Evolutionary conservation across 2,113 vertebrate species (phyloP).

Genomic region (Naja naja): DNA sequence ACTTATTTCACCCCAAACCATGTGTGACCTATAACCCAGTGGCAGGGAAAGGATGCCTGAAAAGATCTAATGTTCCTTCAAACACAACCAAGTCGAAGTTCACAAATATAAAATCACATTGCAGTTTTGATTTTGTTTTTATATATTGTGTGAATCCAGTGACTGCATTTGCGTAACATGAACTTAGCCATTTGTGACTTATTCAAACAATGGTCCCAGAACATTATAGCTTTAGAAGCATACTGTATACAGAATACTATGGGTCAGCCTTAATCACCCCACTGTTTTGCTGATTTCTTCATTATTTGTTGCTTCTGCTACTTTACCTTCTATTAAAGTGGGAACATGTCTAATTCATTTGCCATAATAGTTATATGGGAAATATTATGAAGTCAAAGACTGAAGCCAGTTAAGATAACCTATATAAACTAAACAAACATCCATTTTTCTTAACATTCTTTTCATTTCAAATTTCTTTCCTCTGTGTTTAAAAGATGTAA

Average conservation of each 20-base stretch:
- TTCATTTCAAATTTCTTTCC: background rate
- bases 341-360: background rate
- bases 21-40: background rate
- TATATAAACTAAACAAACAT: background rate
- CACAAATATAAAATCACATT: background rate
- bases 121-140: background rate
- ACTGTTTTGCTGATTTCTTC: background rate
- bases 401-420: background rate
- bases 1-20: background rate
- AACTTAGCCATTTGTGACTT: background rate
- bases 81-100: background rate
- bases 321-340: background rate
- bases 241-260: background rate
- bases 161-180: background rate
- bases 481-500: background rate
- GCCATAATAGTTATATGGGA: background rate
- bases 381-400: background rate
- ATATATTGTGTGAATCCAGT: background rate
- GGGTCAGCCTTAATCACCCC: background rate
- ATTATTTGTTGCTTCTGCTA: background rate
- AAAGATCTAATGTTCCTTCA: background rate
- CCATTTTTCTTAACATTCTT: background rate
- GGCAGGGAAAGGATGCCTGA: no score
- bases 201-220: background rate
- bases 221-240: background rate